Evolutionary conservation across 1,140 invertebrate species (phyloP), one percentile per base, ranked within the genome.

Genomic region (Chrysopa pallens): DNA sequence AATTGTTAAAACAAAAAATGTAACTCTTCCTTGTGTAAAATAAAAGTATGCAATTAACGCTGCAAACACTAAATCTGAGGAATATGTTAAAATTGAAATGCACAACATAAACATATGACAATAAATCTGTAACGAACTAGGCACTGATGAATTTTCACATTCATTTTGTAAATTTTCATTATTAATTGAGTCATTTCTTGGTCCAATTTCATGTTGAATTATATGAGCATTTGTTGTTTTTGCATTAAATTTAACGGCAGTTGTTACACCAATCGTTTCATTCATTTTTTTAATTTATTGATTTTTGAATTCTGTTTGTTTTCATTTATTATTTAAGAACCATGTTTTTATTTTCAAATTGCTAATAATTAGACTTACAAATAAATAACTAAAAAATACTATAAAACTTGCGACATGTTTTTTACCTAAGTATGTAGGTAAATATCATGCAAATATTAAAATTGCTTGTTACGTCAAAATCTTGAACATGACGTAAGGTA

Each of bases 1-100:
- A 45, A 65, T 53, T 15, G 64, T 66, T 38, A 67, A 48, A 15
- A 57, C 62, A 50, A 66, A 66, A 52, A 63, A 62, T 39, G 53
- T 37, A 36, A 60, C 57, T 48, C 57, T 46, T 17, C 56, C 52
- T 38, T 57, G 46, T 12, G 48, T 40, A 29, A 55, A 59, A 46
- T 67, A 67, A 46, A 60, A 54, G 47, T 64, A 64, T 13, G 63
- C 49, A 40, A 66, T 50, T 44, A 60, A 56, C 37, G 58, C 58
- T 43, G 62, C 56, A 46, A 65, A 53, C 35, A 48, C 54, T 38
- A 66, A 48, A 49, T 67, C 64, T 39, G 61, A 36, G n/a, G 58
- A 38, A 45, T 65, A 67, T 6, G 64, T 65, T 42, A 58, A 46
- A 29, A 63, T 61, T 33, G 59, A 63, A 47, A 63, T 23, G 17